Percentiles rank a stretch among this genome's conserved stretches.
Conservation (phyloP, 2,797 vertebrate species). For the Sphaeramia orbicularis region DNA sequence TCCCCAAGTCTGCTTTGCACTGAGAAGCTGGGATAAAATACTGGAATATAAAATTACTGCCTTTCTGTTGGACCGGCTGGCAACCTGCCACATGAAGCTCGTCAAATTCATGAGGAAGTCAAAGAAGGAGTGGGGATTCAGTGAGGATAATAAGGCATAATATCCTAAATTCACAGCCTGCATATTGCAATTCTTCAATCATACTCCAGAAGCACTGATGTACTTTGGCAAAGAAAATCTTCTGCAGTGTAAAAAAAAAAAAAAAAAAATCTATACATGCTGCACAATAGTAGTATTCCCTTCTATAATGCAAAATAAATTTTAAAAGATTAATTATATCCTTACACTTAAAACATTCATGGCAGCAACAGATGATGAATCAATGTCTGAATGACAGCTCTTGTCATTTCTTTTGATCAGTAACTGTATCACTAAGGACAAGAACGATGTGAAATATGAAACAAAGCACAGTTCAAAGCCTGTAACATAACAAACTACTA, state of each 20-base stretch:
- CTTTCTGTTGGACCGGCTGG: conserved; percentile 67
- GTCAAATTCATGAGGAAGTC: conserved; percentile 66
- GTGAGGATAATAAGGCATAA: conserved; percentile 60
- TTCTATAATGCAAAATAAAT: conserved; percentile 29
- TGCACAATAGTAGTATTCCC: conserved; percentile 30
- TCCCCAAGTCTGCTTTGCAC: conserved; percentile 44
- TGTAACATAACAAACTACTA: conserved; percentile 9
- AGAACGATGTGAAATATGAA: conserved; percentile 35
- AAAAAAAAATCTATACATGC: conserved; percentile 26
- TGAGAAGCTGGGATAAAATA: conserved; percentile 53
- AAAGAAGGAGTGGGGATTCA: conserved; percentile 52
- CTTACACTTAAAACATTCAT: conserved; percentile 43
- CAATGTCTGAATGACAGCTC: conserved; percentile 47
- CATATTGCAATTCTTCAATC: conserved; percentile 50
- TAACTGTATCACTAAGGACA: conserved; percentile 19
- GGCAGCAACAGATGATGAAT: conserved; percentile 53
- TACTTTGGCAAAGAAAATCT: conserved; percentile 28
- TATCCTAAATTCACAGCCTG: conserved; percentile 50
- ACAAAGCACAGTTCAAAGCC: conserved; percentile 27
- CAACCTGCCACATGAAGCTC: conserved; percentile 65
- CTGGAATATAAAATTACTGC: conserved; percentile 68
- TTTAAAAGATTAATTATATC: conserved; percentile 33
- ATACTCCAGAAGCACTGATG: conserved; percentile 36
- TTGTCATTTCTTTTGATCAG: conserved; percentile 57
- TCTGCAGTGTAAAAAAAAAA: conserved; percentile 5